A percentile compares a stretch with the other conserved stretches of the same genome.
phyloP scores from a whole-genome alignment of 2,113 vertebrate species.

The human (Homo sapiens) region GRCh38 chr2:226132501-226133000 shows the following conservation, averaged over 20 bases:
- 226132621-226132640: not conserved
- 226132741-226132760: not conserved
- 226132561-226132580: not conserved
- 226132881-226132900: not conserved
- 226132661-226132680: not conserved
- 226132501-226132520: not conserved
- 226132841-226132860: accelerated
- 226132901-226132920: not conserved
- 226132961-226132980: not conserved
- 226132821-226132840: not conserved
- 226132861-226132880: not conserved
- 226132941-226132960: not conserved
- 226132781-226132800: not conserved
- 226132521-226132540: not conserved
- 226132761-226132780: not conserved
- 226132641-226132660: not conserved
- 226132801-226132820: not conserved
- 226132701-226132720: not conserved
- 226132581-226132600: not conserved
- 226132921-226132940: not conserved
- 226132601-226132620: not conserved
- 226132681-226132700: not conserved
- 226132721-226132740: not conserved
- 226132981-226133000: not conserved
- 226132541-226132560: not conserved